These are phyloP conservation scores for Cossypha caffra DNA, from an alignment of 2,797 vertebrate species.

Conservation along the genomic window DNA sequence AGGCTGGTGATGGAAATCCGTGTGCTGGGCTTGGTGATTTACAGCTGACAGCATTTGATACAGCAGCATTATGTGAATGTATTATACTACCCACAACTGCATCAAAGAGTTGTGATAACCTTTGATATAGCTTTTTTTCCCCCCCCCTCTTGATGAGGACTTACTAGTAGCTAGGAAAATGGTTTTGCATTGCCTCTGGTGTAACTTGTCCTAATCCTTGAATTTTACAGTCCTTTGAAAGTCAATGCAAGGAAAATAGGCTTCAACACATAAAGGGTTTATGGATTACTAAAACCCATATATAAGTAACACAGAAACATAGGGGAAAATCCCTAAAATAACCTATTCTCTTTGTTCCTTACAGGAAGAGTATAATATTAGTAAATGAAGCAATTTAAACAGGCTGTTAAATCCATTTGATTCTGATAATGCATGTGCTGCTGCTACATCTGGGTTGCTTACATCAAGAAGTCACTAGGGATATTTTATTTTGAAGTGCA, in stretches of 20 bases:
- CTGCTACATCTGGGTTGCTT: conserved; percentile 31
- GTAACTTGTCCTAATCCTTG: conserved; percentile 52
- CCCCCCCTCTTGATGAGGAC: not conserved
- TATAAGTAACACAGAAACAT: not conserved
- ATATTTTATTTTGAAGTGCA: conserved; percentile 53
- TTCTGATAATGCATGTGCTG: not conserved
- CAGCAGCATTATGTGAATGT: not conserved
- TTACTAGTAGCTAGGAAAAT: conserved; percentile 15
- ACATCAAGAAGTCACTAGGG: conserved; percentile 27
- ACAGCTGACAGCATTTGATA: not conserved
- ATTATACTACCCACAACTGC: not conserved
- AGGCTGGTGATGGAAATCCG: conserved; percentile 46
- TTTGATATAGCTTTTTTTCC: not conserved
- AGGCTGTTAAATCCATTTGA: not conserved
- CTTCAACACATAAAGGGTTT: conserved; percentile 24
- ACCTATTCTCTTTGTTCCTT: conserved; percentile 3
- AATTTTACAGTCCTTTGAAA: conserved; percentile 63
- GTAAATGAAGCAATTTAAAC: not conserved
- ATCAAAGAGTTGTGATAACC: conserved; percentile 15
- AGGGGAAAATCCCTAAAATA: not conserved
- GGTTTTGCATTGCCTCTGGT: conserved; percentile 21
- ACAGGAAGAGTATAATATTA: not conserved
- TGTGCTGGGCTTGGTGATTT: not conserved
- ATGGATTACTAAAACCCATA: not conserved
- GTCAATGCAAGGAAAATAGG: conserved; percentile 30